Percentiles rank a stretch among this genome's conserved stretches.
These are phyloP conservation scores for Drosophila gaucha DNA, from an alignment of 2,888 invertebrate species.

Conservation along the genomic window DNA sequence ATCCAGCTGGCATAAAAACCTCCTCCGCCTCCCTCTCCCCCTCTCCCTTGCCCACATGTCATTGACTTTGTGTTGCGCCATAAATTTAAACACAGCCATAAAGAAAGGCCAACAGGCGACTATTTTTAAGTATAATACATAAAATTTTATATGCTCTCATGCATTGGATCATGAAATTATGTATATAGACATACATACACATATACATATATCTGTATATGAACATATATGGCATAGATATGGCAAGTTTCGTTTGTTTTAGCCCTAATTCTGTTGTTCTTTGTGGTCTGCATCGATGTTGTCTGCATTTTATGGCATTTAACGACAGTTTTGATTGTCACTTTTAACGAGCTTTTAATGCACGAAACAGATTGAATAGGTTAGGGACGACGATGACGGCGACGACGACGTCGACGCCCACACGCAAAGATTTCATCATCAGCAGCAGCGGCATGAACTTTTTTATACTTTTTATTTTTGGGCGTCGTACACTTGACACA, in stretches of 20 bases:
- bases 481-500: constrained; percentile 76
- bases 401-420: constrained; percentile 36
- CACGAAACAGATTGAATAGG: constrained; percentile 28
- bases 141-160: constrained; percentile 45
- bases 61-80: constrained; percentile 62
- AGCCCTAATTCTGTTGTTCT: constrained; percentile 31
- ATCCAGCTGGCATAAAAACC: constrained; percentile 13
- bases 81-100: constrained; percentile 61
- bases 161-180: constrained; percentile 34
- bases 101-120: constrained; percentile 48
- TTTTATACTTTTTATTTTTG: constrained; percentile 41
- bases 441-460: constrained; percentile 9
- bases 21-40: neutral
- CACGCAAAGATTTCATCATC: constrained; percentile 57
- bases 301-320: constrained; percentile 55
- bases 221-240: too few relatives aligned
- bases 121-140: constrained; percentile 56
- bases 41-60: constrained; percentile 46
- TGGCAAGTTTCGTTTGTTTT: constrained; percentile 51
- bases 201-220: constrained; percentile 12
- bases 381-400: constrained; percentile 31
- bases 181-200: constrained; percentile 6
- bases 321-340: constrained; percentile 60
- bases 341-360: constrained; percentile 61
- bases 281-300: constrained; percentile 21